Percentiles rank a stretch among this genome's conserved stretches.
Conservation (phyloP, 2,113 vertebrate species). For the Sinosuthora webbiana region DNA sequence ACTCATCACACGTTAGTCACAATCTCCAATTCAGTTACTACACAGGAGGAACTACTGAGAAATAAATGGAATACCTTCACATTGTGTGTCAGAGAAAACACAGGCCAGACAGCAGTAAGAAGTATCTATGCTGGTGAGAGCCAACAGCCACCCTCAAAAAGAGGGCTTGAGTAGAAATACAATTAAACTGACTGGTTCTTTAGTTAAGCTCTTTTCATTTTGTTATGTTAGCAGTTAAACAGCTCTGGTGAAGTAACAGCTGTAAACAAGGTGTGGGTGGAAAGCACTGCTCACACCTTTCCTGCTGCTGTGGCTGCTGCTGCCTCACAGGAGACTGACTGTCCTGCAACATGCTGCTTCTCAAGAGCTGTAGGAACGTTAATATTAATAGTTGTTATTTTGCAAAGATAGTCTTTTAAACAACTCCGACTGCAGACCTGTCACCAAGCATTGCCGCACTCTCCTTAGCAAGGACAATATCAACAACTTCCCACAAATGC, state of each 20-base stretch:
- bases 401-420: neutral
- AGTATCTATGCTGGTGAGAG: neutral
- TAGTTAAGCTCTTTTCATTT: neutral
- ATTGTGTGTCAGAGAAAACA: neutral
- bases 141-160: neutral
- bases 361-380: neutral
- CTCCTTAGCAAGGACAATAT: neutral
- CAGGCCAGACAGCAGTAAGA: neutral
- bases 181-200: neutral
- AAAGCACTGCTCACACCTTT: conserved; percentile 2
- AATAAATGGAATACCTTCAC: neutral
- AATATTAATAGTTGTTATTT: neutral
- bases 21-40: neutral
- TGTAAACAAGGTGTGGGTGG: conserved; percentile 1
- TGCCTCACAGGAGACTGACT: neutral
- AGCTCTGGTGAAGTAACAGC: neutral
- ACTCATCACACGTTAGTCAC: neutral
- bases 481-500: neutral
- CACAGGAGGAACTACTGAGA: neutral
- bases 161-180: neutral
- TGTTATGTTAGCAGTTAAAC: neutral
- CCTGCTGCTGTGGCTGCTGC: neutral
- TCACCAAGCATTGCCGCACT: accelerated
- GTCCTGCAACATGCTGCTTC: accelerated
- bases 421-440: neutral